phyloP scores from a whole-genome alignment of 1,140 invertebrate genomes.

The Arctopsyche grandis region DNA sequence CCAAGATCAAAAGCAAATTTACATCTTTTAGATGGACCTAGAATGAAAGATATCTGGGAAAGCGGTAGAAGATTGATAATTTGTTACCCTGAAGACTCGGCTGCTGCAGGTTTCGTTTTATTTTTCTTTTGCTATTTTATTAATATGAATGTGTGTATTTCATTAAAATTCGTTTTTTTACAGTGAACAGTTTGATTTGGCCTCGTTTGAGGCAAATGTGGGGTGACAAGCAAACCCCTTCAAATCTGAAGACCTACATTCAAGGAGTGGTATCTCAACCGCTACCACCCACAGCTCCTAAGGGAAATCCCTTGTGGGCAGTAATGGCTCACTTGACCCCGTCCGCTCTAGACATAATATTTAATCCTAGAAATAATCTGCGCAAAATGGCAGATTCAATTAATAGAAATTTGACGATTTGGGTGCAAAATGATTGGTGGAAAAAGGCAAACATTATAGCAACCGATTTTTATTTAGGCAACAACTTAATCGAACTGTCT shows the following conservation, averaged over 20 bases:
- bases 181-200: constrained; percentile 71
- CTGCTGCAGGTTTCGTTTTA: constrained; percentile 59
- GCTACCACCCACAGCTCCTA: constrained; percentile 54
- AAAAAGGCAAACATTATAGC: constrained; percentile 73
- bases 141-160: constrained; percentile 12
- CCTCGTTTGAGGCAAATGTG: constrained; percentile 70
- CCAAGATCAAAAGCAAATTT: constrained; percentile 58
- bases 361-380: constrained; percentile 68
- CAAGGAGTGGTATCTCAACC: constrained; percentile 61
- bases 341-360: constrained; percentile 69
- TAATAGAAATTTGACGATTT: constrained; percentile 71
- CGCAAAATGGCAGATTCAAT: constrained; percentile 71
- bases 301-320: constrained; percentile 70
- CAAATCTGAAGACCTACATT: constrained; percentile 66
- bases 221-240: constrained; percentile 68
- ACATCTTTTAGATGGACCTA: constrained; percentile 62
- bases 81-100: constrained; percentile 65
- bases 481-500: constrained; percentile 73
- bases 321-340: constrained; percentile 80
- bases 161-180: constrained; percentile 49
- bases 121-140: constrained; percentile 17
- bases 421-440: constrained; percentile 72
- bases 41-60: constrained; percentile 70
- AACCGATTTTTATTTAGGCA: constrained; percentile 77
- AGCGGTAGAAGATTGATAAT: constrained; percentile 68